phyloP scores from a whole-genome alignment of 2,797 vertebrate genomes.

The Neosilurus mollespiculum region DNA sequence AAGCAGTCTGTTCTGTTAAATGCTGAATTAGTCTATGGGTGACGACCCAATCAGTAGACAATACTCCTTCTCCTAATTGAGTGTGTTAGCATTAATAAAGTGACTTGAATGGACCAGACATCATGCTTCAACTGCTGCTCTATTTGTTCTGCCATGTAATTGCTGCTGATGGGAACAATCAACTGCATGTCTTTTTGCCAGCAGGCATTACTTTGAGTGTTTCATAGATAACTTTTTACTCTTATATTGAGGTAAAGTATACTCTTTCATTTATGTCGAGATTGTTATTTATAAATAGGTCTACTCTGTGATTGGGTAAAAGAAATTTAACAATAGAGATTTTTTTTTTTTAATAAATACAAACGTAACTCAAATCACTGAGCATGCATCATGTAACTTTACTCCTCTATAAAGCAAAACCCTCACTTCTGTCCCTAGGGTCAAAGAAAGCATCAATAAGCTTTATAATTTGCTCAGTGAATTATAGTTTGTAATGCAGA shows the following conservation, averaged over 20 bases:
- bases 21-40: slow-evolving; percentile 58
- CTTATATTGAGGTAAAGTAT: background rate
- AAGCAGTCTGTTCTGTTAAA: slow-evolving; percentile 58
- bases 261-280: background rate
- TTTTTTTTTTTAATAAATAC: background rate
- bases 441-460: slow-evolving; percentile 30
- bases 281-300: background rate
- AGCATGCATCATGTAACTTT: slow-evolving; percentile 12
- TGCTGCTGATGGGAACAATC: slow-evolving; percentile 47
- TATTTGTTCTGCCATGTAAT: slow-evolving; percentile 56
- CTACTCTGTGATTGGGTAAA: slow-evolving; percentile 1
- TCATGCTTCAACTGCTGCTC: slow-evolving; percentile 55
- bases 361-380: background rate
- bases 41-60: slow-evolving; percentile 27
- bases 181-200: slow-evolving; percentile 24
- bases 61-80: slow-evolving; percentile 60
- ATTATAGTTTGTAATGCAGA: slow-evolving; percentile 11
- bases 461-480: slow-evolving; percentile 14
- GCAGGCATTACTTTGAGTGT: slow-evolving; percentile 11
- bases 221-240: background rate
- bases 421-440: slow-evolving; percentile 20
- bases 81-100: slow-evolving; percentile 64
- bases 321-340: background rate
- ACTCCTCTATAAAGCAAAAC: slow-evolving; percentile 15
- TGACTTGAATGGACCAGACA: slow-evolving; percentile 58